phyloP scores from a whole-genome alignment of 2,888 invertebrate species.

The Liposcelis brunnea region DNA sequence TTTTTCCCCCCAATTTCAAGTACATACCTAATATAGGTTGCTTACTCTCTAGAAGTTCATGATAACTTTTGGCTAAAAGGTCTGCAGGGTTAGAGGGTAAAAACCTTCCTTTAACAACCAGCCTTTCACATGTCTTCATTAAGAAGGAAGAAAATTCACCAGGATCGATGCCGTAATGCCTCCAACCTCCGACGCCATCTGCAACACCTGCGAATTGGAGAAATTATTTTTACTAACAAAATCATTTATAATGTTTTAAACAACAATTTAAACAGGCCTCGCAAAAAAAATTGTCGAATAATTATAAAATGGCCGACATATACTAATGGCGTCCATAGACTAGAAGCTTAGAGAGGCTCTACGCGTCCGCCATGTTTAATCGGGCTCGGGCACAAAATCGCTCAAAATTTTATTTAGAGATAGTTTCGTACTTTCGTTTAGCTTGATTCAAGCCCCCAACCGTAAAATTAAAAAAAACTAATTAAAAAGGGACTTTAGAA shows the following conservation, averaged over 20 bases:
- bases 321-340: no score
- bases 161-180: conserved; percentile 93
- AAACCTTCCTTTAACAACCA: conserved; percentile 79
- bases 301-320: conserved; percentile 6
- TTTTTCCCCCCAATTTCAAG: no score
- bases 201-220: conserved; percentile 65
- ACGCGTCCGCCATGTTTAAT: no score
- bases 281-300: background rate
- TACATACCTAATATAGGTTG: conserved; percentile 70
- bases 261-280: background rate
- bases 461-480: no score
- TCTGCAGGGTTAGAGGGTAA: conserved; percentile 72
- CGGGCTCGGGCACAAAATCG: no score
- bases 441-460: no score
- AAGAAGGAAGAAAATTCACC: conserved; percentile 87
- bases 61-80: conserved; percentile 78
- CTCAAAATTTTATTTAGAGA: no score
- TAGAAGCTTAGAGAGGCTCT: no score
- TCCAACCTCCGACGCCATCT: conserved; percentile 98
- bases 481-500: no score
- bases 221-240: conserved; percentile 7
- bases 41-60: conserved; percentile 80
- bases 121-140: conserved; percentile 86
- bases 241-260: conserved; percentile 8
- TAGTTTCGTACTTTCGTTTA: no score